Conservation (phyloP, 1,140 invertebrate genomes). For the Brachionus sp. region DNA sequence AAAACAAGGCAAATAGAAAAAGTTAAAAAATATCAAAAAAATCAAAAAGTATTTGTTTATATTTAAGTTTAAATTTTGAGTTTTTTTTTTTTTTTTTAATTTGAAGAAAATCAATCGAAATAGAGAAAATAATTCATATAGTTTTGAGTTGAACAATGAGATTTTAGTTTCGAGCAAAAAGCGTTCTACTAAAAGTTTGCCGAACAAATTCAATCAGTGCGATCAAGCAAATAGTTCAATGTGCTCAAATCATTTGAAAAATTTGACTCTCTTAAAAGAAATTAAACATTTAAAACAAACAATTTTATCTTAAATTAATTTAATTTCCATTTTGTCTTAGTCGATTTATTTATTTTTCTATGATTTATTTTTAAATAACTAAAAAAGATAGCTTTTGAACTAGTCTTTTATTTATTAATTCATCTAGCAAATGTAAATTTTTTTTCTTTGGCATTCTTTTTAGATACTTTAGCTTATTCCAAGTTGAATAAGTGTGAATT, state of each 20-base stretch:
- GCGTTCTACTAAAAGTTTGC: background rate
- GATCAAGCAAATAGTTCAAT: background rate
- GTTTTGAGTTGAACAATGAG: background rate
- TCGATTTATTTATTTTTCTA: background rate
- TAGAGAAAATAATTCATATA: background rate
- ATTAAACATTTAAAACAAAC: background rate
- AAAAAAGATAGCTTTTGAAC: too few relatives aligned
- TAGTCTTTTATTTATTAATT: too few relatives aligned
- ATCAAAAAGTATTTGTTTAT: background rate
- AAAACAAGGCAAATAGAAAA: constrained; percentile 1
- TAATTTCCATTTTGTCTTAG: background rate
- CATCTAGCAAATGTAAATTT: too few relatives aligned
- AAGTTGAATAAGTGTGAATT: too few relatives aligned
- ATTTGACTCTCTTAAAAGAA: background rate
- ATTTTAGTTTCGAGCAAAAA: background rate
- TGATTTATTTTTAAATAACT: background rate
- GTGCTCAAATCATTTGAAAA: background rate
- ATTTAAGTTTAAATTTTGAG: background rate
- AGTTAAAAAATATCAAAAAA: constrained; percentile 24
- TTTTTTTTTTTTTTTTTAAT: background rate
- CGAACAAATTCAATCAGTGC: background rate
- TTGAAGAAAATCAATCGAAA: constrained; percentile 8
- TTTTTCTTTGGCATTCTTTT: too few relatives aligned
- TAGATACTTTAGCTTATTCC: too few relatives aligned
- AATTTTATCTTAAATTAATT: background rate